Conservation (phyloP, 1,140 invertebrate genomes). For the Megathymus violae region DNA sequence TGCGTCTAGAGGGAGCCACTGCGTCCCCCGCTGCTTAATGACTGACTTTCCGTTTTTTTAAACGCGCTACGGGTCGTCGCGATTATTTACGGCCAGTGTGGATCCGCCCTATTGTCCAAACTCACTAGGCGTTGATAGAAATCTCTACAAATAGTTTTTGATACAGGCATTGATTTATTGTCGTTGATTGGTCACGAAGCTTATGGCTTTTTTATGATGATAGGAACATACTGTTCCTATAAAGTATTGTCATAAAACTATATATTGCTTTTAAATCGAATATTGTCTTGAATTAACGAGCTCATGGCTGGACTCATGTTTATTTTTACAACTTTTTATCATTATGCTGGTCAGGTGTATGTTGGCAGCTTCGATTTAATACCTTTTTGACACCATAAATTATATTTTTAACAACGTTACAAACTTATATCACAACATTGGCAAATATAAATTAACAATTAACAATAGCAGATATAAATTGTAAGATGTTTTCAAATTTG, state of each 20-base stretch:
- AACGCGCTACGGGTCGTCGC: slow-evolving; percentile 59
- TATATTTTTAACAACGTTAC: no score
- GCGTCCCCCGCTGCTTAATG: slow-evolving; percentile 57
- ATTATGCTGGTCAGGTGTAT: no score
- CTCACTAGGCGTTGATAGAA: slow-evolving; percentile 53
- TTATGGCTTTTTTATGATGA: slow-evolving; percentile 35
- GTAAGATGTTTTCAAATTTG: no score
- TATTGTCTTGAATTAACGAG: no score
- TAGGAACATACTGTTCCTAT: slow-evolving; percentile 4
- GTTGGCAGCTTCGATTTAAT: no score
- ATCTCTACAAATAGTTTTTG: slow-evolving; percentile 61
- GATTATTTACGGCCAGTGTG: slow-evolving; percentile 64
- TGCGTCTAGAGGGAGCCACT: slow-evolving; percentile 55
- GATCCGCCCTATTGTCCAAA: slow-evolving; percentile 62
- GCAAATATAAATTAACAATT: no score
- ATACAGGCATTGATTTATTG: slow-evolving; percentile 44
- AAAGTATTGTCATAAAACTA: not conserved
- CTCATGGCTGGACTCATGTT: no score
- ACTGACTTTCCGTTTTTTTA: slow-evolving; percentile 63
- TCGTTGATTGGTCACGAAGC: slow-evolving; percentile 39
- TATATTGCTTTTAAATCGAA: no score
- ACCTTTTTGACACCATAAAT: no score
- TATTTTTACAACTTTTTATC: no score
- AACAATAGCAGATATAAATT: no score
- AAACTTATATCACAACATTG: no score